Evolutionary conservation across 2,888 invertebrate genomes (phyloP).

Genomic region (Callinectes sapidus): DNA sequence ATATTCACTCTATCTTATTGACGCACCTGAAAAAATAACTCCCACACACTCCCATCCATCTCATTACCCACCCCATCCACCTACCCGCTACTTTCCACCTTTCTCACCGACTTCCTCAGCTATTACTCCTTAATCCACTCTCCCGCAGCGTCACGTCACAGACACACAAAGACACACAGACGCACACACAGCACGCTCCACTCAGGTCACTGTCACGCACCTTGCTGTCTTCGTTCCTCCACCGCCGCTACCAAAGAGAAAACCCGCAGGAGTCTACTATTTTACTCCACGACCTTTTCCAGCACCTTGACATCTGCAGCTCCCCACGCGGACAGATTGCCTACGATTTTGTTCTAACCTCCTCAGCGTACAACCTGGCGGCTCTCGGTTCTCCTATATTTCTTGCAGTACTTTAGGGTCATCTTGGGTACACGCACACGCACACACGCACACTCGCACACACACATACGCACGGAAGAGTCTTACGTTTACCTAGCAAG

Average conservation of each 20-base stretch:
- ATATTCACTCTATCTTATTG: neutral
- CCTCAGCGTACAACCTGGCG: neutral
- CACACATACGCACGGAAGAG: neutral
- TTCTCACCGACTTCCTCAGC: neutral
- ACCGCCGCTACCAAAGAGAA: neutral
- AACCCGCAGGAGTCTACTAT: neutral
- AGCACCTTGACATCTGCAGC: neutral
- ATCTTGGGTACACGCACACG: neutral
- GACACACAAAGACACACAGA: too few relatives aligned
- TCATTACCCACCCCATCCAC: neutral
- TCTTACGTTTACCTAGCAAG: neutral
- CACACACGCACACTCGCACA: neutral
- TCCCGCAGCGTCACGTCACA: neutral
- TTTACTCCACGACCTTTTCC: neutral
- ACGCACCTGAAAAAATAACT: neutral
- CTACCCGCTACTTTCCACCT: neutral
- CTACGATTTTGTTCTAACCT: slow-evolving; percentile 1
- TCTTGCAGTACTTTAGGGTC: neutral
- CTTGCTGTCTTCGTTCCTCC: neutral
- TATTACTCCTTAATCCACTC: neutral
- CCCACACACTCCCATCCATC: neutral
- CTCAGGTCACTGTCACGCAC: neutral
- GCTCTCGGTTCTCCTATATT: neutral
- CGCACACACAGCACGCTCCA: neutral
- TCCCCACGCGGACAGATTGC: neutral